A percentile compares a stretch with the other conserved stretches of the same genome.
Evolutionary conservation across 2,113 vertebrate species (phyloP).

Genomic region (Leiothrix lutea): DNA sequence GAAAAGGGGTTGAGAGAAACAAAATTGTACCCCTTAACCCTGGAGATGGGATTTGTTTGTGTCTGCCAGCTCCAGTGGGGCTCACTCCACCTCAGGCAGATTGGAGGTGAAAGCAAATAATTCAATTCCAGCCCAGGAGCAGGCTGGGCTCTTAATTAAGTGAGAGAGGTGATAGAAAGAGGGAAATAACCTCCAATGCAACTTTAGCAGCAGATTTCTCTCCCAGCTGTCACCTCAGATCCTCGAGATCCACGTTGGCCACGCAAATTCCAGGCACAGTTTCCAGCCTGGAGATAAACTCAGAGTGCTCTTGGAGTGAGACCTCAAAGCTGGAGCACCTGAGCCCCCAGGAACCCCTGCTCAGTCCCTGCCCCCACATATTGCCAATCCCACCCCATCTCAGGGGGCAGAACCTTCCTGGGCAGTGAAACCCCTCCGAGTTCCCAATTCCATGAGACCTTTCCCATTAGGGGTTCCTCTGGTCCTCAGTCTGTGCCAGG

Average conservation of each 20-base stretch:
- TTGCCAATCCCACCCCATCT: not conserved
- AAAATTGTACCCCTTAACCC: not conserved
- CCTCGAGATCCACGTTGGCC: fast-evolving
- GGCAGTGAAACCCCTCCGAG: not conserved
- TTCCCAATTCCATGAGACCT: not conserved
- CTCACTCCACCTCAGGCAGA: not conserved
- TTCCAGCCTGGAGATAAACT: not conserved
- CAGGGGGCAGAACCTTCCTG: not conserved
- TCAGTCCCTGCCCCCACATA: not conserved
- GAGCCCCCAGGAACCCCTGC: not conserved
- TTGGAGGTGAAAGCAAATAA: not conserved
- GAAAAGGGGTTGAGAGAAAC: not conserved
- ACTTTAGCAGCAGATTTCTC: not conserved
- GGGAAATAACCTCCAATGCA: not conserved
- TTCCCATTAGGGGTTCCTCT: not conserved
- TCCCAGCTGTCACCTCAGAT: not conserved
- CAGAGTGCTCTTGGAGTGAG: not conserved
- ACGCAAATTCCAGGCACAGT: not conserved
- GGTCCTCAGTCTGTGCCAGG: not conserved
- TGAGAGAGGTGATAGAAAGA: not conserved
- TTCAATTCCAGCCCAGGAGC: not conserved
- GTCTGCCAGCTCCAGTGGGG: not conserved
- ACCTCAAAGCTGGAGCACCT: not conserved
- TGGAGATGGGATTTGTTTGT: not conserved
- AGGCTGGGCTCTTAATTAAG: not conserved